Base-by-base conservation (phyloP, 2,888 invertebrate species). In the Apoda limacodes region DNA sequence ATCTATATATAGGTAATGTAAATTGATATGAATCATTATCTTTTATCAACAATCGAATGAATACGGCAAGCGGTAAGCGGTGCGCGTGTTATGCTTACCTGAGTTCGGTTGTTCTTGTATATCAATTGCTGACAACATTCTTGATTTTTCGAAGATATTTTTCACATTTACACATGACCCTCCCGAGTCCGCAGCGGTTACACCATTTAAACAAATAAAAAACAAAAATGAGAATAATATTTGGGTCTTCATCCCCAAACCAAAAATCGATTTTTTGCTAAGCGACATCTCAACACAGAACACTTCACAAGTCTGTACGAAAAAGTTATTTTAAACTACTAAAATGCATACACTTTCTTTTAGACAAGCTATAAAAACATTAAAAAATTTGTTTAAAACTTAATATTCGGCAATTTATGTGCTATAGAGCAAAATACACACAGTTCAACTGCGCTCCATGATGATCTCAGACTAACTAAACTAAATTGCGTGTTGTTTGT, bases 201-300 rank as follows among this genome's bases (percentile, higher is more conserved):
- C 57, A 43, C 50, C 51, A 40, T 60, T 60, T 48, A 78, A 51
- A 44, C 66, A 60, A 59, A 65, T 65, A 48, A 62, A 60, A 52
- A 66, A 55, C 55, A 74, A 60, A 52, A 72, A 50, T 61, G 75
- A 64, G 72, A 61, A 71, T 58, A 76, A 58, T 63, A 74, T 70
- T 71, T 66, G 66, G 62, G 60, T 68, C 55, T 55, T 55, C 68
- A 74, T 70, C 67, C 66, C 63, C 58, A 69, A 70, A 64, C 72
- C 70, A 48, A 72, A 69, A 80, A 80, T 80, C 78, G 80, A 80
- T 80, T 78, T 78, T 72, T 72, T 71, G 67, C 67, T 69, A 62
- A 61, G 58, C 61, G 71, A 70, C 71, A 70, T 67, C 74, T 70
- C 67, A 60, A 55, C 74, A 76, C 69, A 68, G 55, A 72, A 74